phyloP scores from a whole-genome alignment of 2,113 vertebrate species.

The Egretta garzetta region DNA sequence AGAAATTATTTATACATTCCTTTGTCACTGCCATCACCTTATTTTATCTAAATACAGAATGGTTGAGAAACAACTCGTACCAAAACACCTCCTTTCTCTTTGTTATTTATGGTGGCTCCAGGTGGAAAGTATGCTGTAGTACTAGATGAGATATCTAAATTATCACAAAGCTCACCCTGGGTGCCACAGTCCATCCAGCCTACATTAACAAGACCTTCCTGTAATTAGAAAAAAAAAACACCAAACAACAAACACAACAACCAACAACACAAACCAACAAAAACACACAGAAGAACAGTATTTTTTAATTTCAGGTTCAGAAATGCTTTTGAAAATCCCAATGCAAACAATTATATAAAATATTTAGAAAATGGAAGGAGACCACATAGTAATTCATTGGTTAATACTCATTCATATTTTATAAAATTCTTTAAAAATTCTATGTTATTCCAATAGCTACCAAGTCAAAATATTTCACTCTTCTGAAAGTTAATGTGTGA shows the following conservation, averaged over 20 bases:
- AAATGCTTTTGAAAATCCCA: not conserved
- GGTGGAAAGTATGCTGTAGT: constrained; percentile 91
- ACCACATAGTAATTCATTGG: not conserved
- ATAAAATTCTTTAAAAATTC: not conserved
- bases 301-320: not conserved
- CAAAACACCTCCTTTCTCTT: constrained; percentile 83
- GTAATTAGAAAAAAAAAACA: not conserved
- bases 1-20: not conserved
- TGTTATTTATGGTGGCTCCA: constrained; percentile 84
- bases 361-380: not conserved
- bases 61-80: constrained; percentile 75
- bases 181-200: constrained; percentile 93
- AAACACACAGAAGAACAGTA: not conserved
- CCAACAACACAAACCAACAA: not conserved
- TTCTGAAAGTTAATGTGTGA: not conserved
- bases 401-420: not conserved
- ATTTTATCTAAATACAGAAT: not conserved
- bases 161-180: constrained; percentile 88
- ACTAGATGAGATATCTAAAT: constrained; percentile 87
- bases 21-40: not conserved
- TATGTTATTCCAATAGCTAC: not conserved
- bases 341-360: not conserved
- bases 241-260: not conserved
- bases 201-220: constrained; percentile 93
- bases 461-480: not conserved